Percentiles rank a stretch among this genome's conserved stretches.
Evolutionary conservation across 30 jellyfish, hydroid and myxozoan genomes (phyloP).

Genomic region (Hydra vulgaris): DNA sequence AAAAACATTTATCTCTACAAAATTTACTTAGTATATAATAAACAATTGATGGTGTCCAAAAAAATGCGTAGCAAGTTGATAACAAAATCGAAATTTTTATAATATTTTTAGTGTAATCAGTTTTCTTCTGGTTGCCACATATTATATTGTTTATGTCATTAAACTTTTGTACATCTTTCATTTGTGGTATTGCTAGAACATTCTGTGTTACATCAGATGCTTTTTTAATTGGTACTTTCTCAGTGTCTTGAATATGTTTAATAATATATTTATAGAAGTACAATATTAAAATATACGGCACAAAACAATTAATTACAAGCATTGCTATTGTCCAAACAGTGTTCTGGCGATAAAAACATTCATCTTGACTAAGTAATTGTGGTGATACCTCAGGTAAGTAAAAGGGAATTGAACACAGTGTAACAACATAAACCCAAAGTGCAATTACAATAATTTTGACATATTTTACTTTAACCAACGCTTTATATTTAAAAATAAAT

Average conservation of each 20-base stretch:
- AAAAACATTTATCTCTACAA: slow-evolving; percentile 12
- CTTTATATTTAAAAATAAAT: slow-evolving; percentile 7
- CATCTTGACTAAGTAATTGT: background rate
- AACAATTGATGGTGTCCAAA: slow-evolving; percentile 24
- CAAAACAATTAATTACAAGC: slow-evolving; percentile 12
- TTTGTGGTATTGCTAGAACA: too few species aligned
- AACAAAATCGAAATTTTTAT: background rate
- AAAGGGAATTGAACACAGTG: slow-evolving; percentile 14
- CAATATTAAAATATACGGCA: slow-evolving; percentile 10
- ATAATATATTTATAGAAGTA: background rate
- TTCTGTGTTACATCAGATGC: background rate
- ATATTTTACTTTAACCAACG: background rate
- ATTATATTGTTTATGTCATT: too few species aligned
- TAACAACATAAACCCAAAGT: slow-evolving; percentile 6
- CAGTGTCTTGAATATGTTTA: background rate
- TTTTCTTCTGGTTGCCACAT: background rate
- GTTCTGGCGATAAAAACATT: background rate
- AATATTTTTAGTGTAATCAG: background rate
- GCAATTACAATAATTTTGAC: background rate
- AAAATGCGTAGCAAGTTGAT: slow-evolving; percentile 8
- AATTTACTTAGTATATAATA: slow-evolving; percentile 3
- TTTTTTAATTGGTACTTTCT: background rate
- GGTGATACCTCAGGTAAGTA: too few species aligned
- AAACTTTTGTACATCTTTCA: too few species aligned
- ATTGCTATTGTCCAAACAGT: slow-evolving; percentile 17